A percentile compares a stretch with the other conserved stretches of the same genome.
These are phyloP conservation scores for Ophion costatus DNA, from an alignment of 2,888 invertebrate genomes.

Conservation along the genomic window DNA sequence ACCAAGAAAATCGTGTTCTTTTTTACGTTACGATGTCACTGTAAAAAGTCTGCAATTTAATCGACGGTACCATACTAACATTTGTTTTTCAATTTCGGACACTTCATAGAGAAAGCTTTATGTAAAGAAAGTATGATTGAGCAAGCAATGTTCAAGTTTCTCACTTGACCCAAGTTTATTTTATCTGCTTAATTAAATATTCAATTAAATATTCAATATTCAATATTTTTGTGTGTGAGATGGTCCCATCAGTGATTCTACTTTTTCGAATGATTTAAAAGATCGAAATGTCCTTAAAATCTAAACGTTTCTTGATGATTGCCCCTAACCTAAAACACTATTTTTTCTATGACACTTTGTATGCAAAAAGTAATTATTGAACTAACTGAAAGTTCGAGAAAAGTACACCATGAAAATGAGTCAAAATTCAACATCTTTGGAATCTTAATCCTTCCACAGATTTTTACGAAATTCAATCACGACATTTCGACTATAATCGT, in stretches of 20 bases:
- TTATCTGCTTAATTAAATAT: too few species aligned
- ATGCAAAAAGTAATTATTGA: background rate
- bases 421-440: too few species aligned
- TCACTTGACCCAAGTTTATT: too few species aligned
- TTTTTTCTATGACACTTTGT: too few species aligned
- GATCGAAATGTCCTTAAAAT: background rate
- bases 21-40: background rate
- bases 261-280: background rate
- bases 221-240: too few species aligned
- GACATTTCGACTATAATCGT: background rate
- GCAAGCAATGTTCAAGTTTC: too few species aligned
- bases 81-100: background rate
- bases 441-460: background rate
- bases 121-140: background rate
- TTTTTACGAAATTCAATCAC: background rate
- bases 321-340: too few species aligned
- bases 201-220: too few species aligned
- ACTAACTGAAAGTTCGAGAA: background rate
- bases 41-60: background rate
- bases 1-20: background rate
- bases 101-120: background rate
- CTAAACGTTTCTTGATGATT: background rate
- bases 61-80: background rate
- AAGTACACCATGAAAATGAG: background rate
- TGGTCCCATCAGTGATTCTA: too few species aligned